Evolutionary conservation across 2,888 invertebrate species (phyloP), one percentile per base, ranked within the genome.

Genomic region (Lithophane ornitopus): DNA sequence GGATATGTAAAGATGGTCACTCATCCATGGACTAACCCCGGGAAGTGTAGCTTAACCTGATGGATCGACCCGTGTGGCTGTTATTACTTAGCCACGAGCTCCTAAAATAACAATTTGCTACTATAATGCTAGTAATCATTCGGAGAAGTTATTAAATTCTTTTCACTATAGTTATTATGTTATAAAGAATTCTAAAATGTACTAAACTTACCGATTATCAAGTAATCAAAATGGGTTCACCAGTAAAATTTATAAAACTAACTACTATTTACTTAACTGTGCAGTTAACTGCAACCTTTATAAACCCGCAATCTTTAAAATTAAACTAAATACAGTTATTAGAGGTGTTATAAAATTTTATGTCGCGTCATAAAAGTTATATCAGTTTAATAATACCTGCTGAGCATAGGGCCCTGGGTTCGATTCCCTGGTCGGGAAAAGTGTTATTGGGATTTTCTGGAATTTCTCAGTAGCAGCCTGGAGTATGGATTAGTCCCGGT

Each of bases 201-300:
- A 41, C 34, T 76, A 46, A 7, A 66, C 28, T 34, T 22, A 22
- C 14, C 9, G 52, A 39, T 61, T 62, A 41, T n/a, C n/a, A 41
- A 79, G 61, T 41, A 22, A 71, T 79, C 71, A 79, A 52, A 52
- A 6, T 28, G n/a, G 16, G 6, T 54, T 54, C 7, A 72, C 14
- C 14, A 41, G 7, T 72, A 28, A 79, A 71, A 61, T 39, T 54
- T 70, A 26, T 54, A 61, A 46, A 8, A 46, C 14, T 28, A 11
- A 59, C 52, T 14, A 52, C 44, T 46, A 34, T 77, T 62, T 70
- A 46, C 19, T 28, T 54, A 39, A n/a, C 44, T 22, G 9, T 12
- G 14, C 14, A 28, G 39, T 54, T 46, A 44, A n/a, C 9, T 46
- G 4, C 46, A 28, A 78, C 71, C n/a, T 70, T 54, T 71, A 44